Evolutionary conservation across 2,888 invertebrate species (phyloP), one percentile per base, ranked within the genome.

Genomic region (Ennomos fuscantarius): DNA sequence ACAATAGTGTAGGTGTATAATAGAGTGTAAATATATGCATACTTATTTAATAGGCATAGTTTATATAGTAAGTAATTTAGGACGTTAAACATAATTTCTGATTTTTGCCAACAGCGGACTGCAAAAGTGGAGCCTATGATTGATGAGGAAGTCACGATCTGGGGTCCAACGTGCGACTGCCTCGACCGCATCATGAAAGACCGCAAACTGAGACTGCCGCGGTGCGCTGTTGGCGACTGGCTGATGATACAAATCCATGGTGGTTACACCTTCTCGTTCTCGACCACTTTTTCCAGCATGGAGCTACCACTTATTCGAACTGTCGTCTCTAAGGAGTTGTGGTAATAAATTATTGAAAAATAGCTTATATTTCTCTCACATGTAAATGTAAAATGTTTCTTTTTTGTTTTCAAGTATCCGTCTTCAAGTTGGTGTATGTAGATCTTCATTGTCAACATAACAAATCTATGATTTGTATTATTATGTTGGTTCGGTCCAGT

Each of bases 111-210:
- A 42, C 60, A 72, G 73, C 55, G 45, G 39, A 40, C 50, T 2
- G 13, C 46, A 24, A 52, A 63, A 34, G 55, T 47, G 43, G 63
- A 63, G 12, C 37, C 55, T 5, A 9, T 12, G 0, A 8, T 13
- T 9, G 13, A 52, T 3, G 73, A 78, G 54, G 72, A 70, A 2
- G 57, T 68, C 0, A 74, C 78, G 1, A 63, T 80, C 0, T 80
- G 78, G 78, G 79, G 79, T 2, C 79, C 79, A 0, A 77, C 71
- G 12, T 74, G 78, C 31, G 76, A 79, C 45, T 77, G 76, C 1
- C 45, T 46, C 0, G 79, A 82, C 42, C 73, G 71, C 0, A 64
- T 82, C 10, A 72, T 74, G 73, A 13, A 57, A n/a, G 62, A 76
- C 39, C 35, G 53, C 9, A 32, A 53, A 0, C 33, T 80, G 2